Evolutionary conservation across 1,140 invertebrate genomes (phyloP), one percentile per base, ranked within the genome.

Genomic region (Pseudobourletiella spinata): DNA sequence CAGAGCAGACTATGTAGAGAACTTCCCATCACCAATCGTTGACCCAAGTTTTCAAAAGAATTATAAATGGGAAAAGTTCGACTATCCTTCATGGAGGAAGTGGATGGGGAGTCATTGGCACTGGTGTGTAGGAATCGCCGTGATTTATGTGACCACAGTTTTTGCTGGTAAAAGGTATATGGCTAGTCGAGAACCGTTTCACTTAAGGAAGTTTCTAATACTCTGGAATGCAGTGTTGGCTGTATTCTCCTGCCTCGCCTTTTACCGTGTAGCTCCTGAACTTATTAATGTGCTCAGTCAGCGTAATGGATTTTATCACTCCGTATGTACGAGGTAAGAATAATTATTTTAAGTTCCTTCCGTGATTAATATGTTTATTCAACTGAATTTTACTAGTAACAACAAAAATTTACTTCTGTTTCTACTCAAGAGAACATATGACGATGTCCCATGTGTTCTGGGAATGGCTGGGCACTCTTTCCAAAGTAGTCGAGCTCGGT

Each of bases 391-490:
- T 14, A 42, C 35, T 42, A 42, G 35, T 42, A 42, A 42, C 35
- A 39, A 39, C 32, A 39, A 39, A 39, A 39, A 8, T 11, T 8
- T 54, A 54, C 24, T 54, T 28, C 8, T 26, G 6, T 6, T 54
- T 54, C 50, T 28, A 26, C 30, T 25, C 4, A 6, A 50, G 51
- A 26, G 59, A 61, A 25, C 14, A 43, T 14, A 61, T 61, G 70
- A 87, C 91, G 74, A 83, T 85, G 67, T 91, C 94, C 11, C 87
- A 87, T 48, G 91, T 91, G 1, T 96, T 96, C 75, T 98, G 95
- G 95, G 91, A 91, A 51, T 94, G 84, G 84, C 84, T 92, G 81
- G 97, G 97, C 76, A 89, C 91, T 24, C 77, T 97, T 48, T 95
- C 91, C 64, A 95, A 98, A 78, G 81, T 96, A 39, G 91, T 91